phyloP scores from a whole-genome alignment of 23 tunicate genomes.

The Trididemnum clinides region DNA sequence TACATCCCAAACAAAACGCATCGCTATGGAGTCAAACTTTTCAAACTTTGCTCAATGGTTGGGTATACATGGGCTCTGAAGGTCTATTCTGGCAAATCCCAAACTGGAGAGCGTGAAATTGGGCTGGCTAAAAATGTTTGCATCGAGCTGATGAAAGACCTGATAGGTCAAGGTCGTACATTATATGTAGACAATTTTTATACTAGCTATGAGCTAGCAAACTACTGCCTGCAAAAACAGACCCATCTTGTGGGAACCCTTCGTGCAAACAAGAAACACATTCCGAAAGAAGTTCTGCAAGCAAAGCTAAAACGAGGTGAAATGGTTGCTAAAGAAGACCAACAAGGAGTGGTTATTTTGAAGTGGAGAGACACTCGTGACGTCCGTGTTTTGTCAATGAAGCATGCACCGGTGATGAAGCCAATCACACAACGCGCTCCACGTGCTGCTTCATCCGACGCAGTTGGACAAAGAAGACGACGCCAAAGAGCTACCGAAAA shows the following conservation, averaged over 20 bases:
- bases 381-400: slow-evolving; percentile 22
- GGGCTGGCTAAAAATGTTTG: slow-evolving; percentile 38
- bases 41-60: slow-evolving; percentile 22
- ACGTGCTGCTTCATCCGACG: slow-evolving; percentile 1
- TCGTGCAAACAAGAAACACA: slow-evolving; percentile 19
- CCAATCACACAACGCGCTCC: slow-evolving; percentile 15
- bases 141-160: slow-evolving; percentile 12
- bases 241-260: slow-evolving; percentile 36
- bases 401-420: slow-evolving; percentile 1
- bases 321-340: slow-evolving; percentile 43
- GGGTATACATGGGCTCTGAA: slow-evolving; percentile 23
- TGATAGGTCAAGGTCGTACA: slow-evolving; percentile 25
- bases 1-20: slow-evolving; percentile 34
- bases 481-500: slow-evolving; percentile 31
- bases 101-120: slow-evolving; percentile 32
- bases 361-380: slow-evolving; percentile 45
- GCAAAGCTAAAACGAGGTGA: slow-evolving; percentile 30
- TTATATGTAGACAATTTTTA: slow-evolving; percentile 41
- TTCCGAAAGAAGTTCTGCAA: slow-evolving; percentile 30
- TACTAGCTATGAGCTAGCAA: slow-evolving; percentile 26
- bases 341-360: slow-evolving; percentile 28
- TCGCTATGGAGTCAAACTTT: slow-evolving; percentile 33
- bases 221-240: slow-evolving; percentile 4
- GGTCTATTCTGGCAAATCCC: slow-evolving; percentile 22
- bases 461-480: slow-evolving; percentile 13